phyloP scores from a whole-genome alignment of 2,888 invertebrate genomes.

The Pyrocoelia pectoralis region DNA sequence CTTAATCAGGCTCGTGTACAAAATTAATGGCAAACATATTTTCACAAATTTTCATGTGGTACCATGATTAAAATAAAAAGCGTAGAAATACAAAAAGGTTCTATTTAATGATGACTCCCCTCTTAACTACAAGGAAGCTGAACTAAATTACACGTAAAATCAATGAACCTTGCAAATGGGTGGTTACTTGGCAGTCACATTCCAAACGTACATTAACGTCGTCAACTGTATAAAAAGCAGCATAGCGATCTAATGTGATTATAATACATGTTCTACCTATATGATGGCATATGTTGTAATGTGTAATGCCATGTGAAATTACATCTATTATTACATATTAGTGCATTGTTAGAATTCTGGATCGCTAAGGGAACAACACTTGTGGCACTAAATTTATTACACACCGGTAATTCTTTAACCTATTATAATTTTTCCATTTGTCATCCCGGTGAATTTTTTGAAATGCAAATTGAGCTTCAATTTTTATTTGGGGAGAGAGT shows the following conservation, averaged over 20 bases:
- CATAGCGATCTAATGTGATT: constrained; percentile 42
- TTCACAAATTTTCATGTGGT: too few species aligned
- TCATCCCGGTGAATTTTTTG: constrained; percentile 23
- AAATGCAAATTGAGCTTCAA: neutral
- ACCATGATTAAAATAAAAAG: neutral
- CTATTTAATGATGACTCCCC: neutral
- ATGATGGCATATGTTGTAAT: constrained; percentile 44
- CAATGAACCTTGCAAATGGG: constrained; percentile 35
- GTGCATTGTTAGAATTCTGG: constrained; percentile 41
- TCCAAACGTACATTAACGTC: constrained; percentile 34
- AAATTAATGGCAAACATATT: too few species aligned
- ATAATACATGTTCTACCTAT: constrained; percentile 43
- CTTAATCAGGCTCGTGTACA: too few species aligned
- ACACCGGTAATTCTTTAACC: constrained; percentile 38
- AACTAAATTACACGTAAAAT: constrained; percentile 32
- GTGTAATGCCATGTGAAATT: constrained; percentile 45
- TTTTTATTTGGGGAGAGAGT: neutral
- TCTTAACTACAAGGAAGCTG: constrained; percentile 22
- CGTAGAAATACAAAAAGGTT: neutral
- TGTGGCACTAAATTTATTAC: constrained; percentile 38
- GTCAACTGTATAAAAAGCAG: constrained; percentile 27
- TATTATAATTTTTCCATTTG: constrained; percentile 37
- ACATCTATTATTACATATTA: constrained; percentile 44
- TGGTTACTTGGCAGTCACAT: constrained; percentile 32
- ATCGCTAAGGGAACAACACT: constrained; percentile 33